Base-by-base conservation (phyloP, 2,113 vertebrate species). In the Prunella himalayana region DNA sequence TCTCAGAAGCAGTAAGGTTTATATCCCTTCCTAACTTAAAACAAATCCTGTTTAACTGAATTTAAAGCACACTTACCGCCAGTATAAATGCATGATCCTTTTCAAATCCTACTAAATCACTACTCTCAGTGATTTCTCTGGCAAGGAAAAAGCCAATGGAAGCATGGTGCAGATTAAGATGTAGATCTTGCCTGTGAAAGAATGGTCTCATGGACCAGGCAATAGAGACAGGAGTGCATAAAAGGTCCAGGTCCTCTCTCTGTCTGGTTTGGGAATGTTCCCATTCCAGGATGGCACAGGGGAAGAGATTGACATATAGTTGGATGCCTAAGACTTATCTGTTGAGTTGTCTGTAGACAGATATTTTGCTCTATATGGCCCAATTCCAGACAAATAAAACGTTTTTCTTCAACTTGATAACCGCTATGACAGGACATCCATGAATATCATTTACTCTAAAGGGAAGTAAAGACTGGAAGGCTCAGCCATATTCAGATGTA, bases 41-140 rank as follows among this genome's bases (percentile, higher is more conserved):
- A 42, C 56, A 94, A 94, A 95, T 93, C 64, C 71, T 33, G 31
- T 92, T 88, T 95, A 94, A 94, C 85, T 73, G 71, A 94, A 75
- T 86, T 91, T 94, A 94, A 95, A 94, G 59, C 39, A 59, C 47
- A 39, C 21, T 92, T 91, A 65, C 66, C 85, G 70, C 39, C 70
- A 73, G 63, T 79, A 82, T 72, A 94, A 87, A 79, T 54, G 53
- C 59, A 79, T 28, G 56, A 94, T 95, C 93, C 82, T 84, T 83
- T 92, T 39, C 73, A 94, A 95, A 96, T 95, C 96, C 89, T 72
- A 12, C 63, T 85, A 79, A 95, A 92, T 80, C 93, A 80, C 71
- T 70, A 53, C 50, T 79, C 22, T 94, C 78, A 53, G 47, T 75
- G 56, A 78, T 84, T 94, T 86, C 41, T 49, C 60, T 60, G 57